Evolutionary conservation across 2,797 vertebrate genomes (phyloP).

Genomic region (Onychomys arenicola): DNA sequence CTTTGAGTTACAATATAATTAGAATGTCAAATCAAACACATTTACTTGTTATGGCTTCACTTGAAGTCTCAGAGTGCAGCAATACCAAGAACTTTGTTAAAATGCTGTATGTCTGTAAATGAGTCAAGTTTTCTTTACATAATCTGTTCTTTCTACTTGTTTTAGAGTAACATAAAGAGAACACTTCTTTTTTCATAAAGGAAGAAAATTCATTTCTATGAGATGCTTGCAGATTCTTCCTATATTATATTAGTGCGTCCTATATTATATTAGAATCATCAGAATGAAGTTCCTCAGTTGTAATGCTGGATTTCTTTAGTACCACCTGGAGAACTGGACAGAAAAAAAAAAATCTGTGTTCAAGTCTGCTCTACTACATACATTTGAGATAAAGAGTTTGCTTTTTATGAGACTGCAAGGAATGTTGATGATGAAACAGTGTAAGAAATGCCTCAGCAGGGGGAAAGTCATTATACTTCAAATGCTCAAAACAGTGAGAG

Average conservation of each 20-base stretch:
- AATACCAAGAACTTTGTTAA: constrained; percentile 7
- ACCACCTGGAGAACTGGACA: not conserved
- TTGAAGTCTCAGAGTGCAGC: constrained; percentile 15
- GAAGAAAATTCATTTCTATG: not conserved
- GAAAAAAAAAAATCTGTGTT: not conserved
- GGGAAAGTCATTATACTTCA: constrained; percentile 79
- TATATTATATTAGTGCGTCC: constrained; percentile 2
- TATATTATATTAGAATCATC: too few relatives aligned
- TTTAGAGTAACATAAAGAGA: not conserved
- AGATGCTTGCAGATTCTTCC: not conserved
- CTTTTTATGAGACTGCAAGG: constrained; percentile 52
- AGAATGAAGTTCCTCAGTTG: not conserved
- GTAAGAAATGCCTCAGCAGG: constrained; percentile 70
- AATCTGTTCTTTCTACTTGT: not conserved
- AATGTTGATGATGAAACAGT: constrained; percentile 76
- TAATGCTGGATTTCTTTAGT: not conserved
- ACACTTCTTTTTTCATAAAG: not conserved
- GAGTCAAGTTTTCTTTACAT: constrained; percentile 22
- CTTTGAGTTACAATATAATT: constrained; percentile 70
- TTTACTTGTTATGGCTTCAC: constrained; percentile 45
- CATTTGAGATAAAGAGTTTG: constrained; percentile 47
- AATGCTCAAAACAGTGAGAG: constrained; percentile 76
- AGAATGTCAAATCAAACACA: constrained; percentile 75
- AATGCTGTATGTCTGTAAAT: not conserved
- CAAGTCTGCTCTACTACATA: constrained; percentile 25